phyloP scores from a whole-genome alignment of 2,888 invertebrate genomes.

The Eupithecia insigniata region DNA sequence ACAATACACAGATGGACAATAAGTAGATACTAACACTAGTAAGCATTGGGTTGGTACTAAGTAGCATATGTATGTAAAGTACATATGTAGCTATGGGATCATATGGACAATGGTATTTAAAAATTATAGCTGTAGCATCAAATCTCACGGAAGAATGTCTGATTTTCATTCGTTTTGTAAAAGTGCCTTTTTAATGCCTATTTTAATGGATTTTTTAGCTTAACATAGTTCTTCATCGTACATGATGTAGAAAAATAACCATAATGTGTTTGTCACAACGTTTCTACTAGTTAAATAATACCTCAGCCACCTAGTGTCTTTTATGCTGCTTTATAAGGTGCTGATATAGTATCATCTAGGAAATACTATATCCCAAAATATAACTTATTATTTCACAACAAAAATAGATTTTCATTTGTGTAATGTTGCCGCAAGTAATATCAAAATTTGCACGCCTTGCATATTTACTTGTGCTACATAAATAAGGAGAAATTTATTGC shows the following conservation, averaged over 20 bases:
- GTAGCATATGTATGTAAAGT: too few relatives aligned
- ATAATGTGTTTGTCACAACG: neutral
- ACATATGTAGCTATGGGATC: too few relatives aligned
- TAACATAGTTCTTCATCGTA: neutral
- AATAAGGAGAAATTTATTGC: conserved; percentile 38
- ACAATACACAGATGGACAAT: too few relatives aligned
- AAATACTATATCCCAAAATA: neutral
- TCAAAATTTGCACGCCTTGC: conserved; percentile 38
- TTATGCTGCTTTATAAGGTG: neutral
- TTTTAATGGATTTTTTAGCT: neutral
- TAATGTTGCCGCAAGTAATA: conserved; percentile 47
- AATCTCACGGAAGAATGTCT: neutral
- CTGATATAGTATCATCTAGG: neutral
- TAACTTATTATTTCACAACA: conserved; percentile 8
- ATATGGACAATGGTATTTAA: neutral
- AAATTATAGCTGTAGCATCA: neutral
- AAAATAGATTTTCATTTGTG: conserved; percentile 52
- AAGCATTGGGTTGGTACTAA: too few relatives aligned
- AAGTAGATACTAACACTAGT: too few relatives aligned
- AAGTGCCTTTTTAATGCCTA: too few relatives aligned
- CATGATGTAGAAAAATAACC: too few relatives aligned
- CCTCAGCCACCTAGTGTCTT: neutral
- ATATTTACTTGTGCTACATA: conserved; percentile 41
- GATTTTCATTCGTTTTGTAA: neutral
- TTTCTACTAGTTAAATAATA: neutral